Conservation (phyloP, 2,113 vertebrate genomes). For the Pavo muticus region DNA sequence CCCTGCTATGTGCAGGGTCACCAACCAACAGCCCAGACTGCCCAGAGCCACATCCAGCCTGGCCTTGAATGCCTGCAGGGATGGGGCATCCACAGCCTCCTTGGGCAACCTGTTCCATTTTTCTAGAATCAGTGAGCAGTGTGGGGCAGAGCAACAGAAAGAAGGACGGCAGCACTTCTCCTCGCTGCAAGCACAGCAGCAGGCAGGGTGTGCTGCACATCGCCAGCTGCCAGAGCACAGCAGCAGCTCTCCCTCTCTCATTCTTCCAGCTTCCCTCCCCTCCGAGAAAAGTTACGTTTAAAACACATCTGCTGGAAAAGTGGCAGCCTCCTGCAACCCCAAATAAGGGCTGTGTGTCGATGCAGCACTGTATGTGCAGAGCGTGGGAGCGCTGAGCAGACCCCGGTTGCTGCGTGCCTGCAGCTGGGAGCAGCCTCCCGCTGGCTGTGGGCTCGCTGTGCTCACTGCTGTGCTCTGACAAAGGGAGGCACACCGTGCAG, state of each 20-base stretch:
- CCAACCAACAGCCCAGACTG: no score
- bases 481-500: fast-evolving
- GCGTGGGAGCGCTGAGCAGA: not conserved
- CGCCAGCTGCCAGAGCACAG: fast-evolving
- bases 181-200: no score
- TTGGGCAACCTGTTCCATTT: no score
- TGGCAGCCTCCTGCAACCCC: not conserved
- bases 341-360: not conserved
- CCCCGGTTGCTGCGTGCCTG: not conserved
- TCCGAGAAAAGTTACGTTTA: fast-evolving
- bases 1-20: no score
- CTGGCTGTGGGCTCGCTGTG: fast-evolving
- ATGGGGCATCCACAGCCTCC: no score
- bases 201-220: not conserved
- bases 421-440: not conserved
- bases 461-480: not conserved
- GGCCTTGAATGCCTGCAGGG: no score
- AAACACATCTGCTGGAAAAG: fast-evolving
- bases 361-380: fast-evolving
- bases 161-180: not conserved
- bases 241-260: not conserved
- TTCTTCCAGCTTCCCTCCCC: not conserved
- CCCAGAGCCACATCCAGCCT: no score
- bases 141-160: not conserved
- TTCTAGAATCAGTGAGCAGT: not conserved